A percentile compares a stretch with the other conserved stretches of the same genome.
Conservation (phyloP, 2,797 vertebrate genomes). For the Sibirionetta formosa region DNA sequence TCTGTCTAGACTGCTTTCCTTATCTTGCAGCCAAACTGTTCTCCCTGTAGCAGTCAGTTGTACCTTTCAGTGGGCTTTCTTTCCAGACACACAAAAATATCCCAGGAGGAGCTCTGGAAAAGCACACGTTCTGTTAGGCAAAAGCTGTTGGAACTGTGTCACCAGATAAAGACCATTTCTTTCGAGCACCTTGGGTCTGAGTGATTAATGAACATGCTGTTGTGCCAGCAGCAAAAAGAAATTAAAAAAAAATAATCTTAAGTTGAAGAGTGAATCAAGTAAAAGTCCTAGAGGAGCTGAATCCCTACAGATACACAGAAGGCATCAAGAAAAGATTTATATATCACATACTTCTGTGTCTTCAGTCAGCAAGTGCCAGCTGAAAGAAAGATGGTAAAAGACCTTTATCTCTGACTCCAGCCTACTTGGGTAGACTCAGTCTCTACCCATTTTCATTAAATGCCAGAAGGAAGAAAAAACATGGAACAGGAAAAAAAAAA, state of each 20-base stretch:
- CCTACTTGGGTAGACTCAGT: background rate
- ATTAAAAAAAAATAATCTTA: conserved; percentile 11
- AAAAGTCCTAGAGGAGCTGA: background rate
- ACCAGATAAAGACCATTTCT: background rate
- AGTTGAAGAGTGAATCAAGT: background rate
- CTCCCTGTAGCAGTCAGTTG: background rate
- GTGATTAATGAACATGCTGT: background rate
- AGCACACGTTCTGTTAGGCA: background rate
- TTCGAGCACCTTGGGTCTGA: background rate
- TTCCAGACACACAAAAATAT: conserved; percentile 28
- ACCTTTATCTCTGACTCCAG: background rate
- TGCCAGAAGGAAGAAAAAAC: background rate
- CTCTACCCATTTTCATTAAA: background rate
- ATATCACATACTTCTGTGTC: background rate
- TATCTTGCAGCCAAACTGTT: conserved; percentile 53
- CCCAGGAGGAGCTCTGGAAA: background rate
- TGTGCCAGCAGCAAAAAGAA: conserved; percentile 9
- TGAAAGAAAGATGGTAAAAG: background rate
- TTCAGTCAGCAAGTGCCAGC: background rate
- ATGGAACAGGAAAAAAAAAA: background rate
- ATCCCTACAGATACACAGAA: background rate
- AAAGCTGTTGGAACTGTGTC: conserved; percentile 4
- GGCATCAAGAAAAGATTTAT: background rate
- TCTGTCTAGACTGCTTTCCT: conserved; percentile 40
- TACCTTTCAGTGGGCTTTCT: background rate